Evolutionary conservation across 1,140 invertebrate genomes (phyloP), one percentile per base, ranked within the genome.

Genomic region (Rhopalosiphum maidis): DNA sequence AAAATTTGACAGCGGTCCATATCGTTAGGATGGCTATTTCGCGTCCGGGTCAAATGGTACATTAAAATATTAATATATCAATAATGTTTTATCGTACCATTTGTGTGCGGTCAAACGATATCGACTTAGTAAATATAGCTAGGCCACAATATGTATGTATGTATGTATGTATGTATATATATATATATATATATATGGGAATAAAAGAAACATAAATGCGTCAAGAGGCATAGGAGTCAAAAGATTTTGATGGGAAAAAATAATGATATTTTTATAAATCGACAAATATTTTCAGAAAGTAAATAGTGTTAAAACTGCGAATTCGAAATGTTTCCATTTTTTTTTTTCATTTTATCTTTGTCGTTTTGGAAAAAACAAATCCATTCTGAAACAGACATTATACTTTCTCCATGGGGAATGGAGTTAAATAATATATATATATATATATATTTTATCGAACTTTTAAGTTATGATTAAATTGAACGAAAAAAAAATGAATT

Each of bases 1-100:
- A 77, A 77, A 77, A 77, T n/a, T n/a, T 77, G n/a, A 77, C 30
- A 18, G 60, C 15, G 60, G n/a, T 77, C 30, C 60, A n/a, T 77
- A 77, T 77, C 60, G 60, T 77, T n/a, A 18, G 60, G 15, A n/a
- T 11, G 60, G 11, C 30, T 77, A n/a, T 77, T 68, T 77, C 60
- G 5, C 60, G n/a, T 21, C 60, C 60, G 60, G 60, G 15, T 77
- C 60, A n/a, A 77, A 77, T 77, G 60, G 60, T n/a, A 77, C 60
- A 77, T 77, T 77, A 35, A 77, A 77, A 77, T 77, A 77, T 77
- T 77, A 77, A 77, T 77, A n/a, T n/a, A n/a, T 77, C 60, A 77
- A 77, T 77, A 77, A 68, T 35, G 60, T 35, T 77, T 30, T 30
- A 9, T n/a, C n/a, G 11, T n/a, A n/a, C 60, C 30, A 2, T 77